These are phyloP conservation scores for Eilema sororculum DNA, from an alignment of 2,888 invertebrate species.

Conservation along the genomic window DNA sequence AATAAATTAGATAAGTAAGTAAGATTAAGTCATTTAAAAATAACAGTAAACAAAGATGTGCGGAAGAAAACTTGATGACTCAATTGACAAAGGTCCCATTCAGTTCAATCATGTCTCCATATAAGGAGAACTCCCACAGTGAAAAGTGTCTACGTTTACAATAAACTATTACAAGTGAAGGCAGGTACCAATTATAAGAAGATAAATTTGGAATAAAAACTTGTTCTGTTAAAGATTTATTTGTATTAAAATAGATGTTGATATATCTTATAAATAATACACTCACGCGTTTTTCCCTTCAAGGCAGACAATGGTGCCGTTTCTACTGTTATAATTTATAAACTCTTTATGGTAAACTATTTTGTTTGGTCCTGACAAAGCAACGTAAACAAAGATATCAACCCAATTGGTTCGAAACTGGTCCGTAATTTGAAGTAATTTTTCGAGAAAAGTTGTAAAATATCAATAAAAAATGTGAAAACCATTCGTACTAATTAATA, in stretches of 20 bases:
- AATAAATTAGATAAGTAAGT: neutral
- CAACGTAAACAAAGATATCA: neutral
- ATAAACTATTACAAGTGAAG: constrained; percentile 38
- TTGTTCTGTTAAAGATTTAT: constrained; percentile 1
- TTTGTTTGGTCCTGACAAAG: neutral
- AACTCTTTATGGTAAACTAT: neutral
- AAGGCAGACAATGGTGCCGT: neutral
- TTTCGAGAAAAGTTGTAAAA: neutral
- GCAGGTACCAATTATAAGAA: constrained; percentile 16
- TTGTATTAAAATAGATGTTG: neutral
- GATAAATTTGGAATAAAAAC: neutral
- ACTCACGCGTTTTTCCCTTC: constrained; percentile 4
- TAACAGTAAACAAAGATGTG: neutral
- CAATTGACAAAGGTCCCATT: neutral
- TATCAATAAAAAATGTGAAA: neutral
- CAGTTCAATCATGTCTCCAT: constrained; percentile 8
- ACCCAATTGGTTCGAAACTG: neutral
- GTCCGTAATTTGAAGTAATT: neutral
- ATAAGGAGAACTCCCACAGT: constrained; percentile 33
- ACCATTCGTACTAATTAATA: neutral
- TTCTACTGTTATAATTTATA: neutral
- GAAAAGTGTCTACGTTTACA: constrained; percentile 25
- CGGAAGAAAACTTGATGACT: neutral
- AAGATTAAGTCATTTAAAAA: neutral
- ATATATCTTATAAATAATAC: neutral